These are phyloP conservation scores for Pluvialis apricaria DNA, from an alignment of 2,113 vertebrate genomes.

Conservation along the genomic window DNA sequence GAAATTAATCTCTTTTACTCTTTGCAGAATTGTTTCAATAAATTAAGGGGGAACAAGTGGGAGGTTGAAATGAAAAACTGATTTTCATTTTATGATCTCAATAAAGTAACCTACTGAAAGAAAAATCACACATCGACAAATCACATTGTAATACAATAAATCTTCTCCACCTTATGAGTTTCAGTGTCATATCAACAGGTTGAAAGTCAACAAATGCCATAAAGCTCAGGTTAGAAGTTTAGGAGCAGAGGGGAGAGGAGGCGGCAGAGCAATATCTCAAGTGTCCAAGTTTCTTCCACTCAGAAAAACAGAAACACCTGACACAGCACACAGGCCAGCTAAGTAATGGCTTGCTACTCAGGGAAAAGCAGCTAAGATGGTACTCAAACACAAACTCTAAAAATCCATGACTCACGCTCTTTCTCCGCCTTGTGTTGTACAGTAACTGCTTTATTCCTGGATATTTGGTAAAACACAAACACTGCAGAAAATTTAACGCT, in stretches of 20 bases:
- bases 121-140: constrained; percentile 9
- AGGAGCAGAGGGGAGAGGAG: not conserved
- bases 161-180: not conserved
- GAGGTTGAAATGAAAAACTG: constrained; percentile 26
- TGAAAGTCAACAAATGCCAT: not conserved
- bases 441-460: not conserved
- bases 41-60: not conserved
- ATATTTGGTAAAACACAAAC: not conserved
- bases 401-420: not conserved
- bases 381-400: not conserved
- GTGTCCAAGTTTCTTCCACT: not conserved
- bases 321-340: not conserved
- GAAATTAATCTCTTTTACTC: constrained; percentile 28
- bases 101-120: constrained; percentile 26
- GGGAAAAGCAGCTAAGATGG: not conserved
- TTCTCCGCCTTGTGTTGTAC: not conserved
- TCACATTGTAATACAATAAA: not conserved
- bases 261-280: not conserved
- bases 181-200: not conserved
- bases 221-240: not conserved
- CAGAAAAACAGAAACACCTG: not conserved
- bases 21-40: constrained; percentile 20
- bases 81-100: constrained; percentile 42
- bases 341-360: not conserved
- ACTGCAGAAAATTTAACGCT: not conserved